Evolutionary conservation across 1,140 invertebrate genomes (phyloP), one percentile per base, ranked within the genome.

Genomic region (Helicoverpa armigera): DNA sequence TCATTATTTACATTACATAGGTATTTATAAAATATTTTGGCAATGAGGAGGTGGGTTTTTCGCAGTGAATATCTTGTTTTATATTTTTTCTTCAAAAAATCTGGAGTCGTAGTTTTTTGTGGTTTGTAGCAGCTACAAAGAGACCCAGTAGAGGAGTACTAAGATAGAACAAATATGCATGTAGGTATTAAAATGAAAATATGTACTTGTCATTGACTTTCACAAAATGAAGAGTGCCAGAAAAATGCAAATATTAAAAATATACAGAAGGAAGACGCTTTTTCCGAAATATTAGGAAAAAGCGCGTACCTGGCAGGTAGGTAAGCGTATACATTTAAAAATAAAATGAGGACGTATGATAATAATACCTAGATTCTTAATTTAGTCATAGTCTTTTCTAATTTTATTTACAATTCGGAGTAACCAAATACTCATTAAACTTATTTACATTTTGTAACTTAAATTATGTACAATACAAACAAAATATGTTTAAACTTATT

Each of bases 41-140:
- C 79, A 85, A 85, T 79, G 73, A 70, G 79, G 83, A 83, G 84
- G 84, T 85, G 84, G 84, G 84, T 58, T 80, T 77, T 58, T 23
- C 50, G 35, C 53, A 58, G 50, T 61, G 23, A 31, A 43, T 35
- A n/a, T 48, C n/a, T 23, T 48, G 54, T 81, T 61, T 77, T 78
- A 29, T 23, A 54, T 61, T 18, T 63, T 48, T 14, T 31, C 31
- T 29, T 60, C 18, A n/a, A 63, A 63, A 3, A 63, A 12, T 13
- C 23, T 35, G 10, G 1, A 29, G 13, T 35, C 23, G 13, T 63
- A 31, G 9, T 63, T 31, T 18, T 31, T 31, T 11, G 56, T 0
- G 12, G 29, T 63, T 7, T 4, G 29, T 63, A 35, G 5, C 3
- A 43, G 35, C 7, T 43, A 43, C 35, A 43, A 43, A 5, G 35